phyloP scores from a whole-genome alignment of 2,888 invertebrate species.

The Sminthurinus aureus region DNA sequence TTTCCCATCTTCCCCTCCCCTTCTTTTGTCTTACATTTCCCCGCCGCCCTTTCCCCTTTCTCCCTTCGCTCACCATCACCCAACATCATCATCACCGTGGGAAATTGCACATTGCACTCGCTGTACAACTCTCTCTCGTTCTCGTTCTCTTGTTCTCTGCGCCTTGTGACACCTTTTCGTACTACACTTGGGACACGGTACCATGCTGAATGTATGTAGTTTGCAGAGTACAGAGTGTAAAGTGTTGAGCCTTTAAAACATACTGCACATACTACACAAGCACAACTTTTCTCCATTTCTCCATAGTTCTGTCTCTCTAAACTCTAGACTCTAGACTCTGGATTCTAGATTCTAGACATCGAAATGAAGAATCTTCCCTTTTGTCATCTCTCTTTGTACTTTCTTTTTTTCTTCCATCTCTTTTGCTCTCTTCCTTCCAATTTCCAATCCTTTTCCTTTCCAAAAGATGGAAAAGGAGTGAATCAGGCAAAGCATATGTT shows the following conservation, averaged over 20 bases:
- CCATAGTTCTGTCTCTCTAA: neutral
- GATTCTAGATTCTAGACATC: too few species aligned
- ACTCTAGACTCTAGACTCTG: slow-evolving; percentile 15
- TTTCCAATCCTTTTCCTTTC: neutral
- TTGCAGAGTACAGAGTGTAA: too few species aligned
- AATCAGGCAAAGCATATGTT: too few species aligned
- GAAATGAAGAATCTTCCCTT: too few species aligned
- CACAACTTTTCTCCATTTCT: slow-evolving; percentile 30
- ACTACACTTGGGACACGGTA: neutral
- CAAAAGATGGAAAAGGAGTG: neutral
- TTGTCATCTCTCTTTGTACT: slow-evolving; percentile 4
- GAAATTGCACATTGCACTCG: slow-evolving; percentile 35
- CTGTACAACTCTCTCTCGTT: slow-evolving; percentile 4
- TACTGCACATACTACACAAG: too few species aligned
- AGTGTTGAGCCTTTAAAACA: too few species aligned
- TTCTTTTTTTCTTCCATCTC: neutral
- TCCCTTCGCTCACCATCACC: neutral
- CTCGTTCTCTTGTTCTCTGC: neutral
- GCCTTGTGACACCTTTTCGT: slow-evolving; percentile 29
- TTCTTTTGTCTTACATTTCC: neutral
- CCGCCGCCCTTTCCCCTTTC: neutral
- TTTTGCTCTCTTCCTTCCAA: neutral
- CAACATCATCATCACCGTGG: slow-evolving; percentile 1
- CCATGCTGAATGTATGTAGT: too few species aligned
- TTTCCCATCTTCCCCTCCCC: neutral